Base-by-base conservation (phyloP, 2,113 vertebrate genomes). In the Hydrolagus affinis region DNA sequence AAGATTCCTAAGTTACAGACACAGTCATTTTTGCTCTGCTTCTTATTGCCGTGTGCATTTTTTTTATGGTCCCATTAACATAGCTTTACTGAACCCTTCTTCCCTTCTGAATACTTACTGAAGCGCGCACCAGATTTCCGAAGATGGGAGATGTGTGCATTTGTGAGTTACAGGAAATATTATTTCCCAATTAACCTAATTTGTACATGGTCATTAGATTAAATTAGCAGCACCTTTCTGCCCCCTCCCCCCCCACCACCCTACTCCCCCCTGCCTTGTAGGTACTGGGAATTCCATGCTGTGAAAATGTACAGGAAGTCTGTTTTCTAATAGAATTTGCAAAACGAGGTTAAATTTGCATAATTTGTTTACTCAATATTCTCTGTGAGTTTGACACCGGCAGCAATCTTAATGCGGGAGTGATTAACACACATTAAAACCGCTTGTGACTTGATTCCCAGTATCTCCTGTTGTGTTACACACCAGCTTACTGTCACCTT, bases 351-450 rank as follows among this genome's bases (percentile, higher is more conserved):
- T 64, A 64, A 28, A 0, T 62, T 80, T 25, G 14, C 25, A 30
- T 80, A 64, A 80, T 8, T 30, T 64, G 28, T 64, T 80, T 80
- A 60, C 17, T 64, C 7, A 80, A 80, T 28, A 14, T 80, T 80
- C 25, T 80, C 77, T 56, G 59, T 44, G 44, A 80, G 60, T 62
- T 64, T 80, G 28, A 21, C 64, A 80, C 25, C 60, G 77, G 28
- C 8, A 44, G 14, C 77, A 80, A 80, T 44, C 23, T 62, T 59
- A 64, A 8, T 8, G 77, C 64, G 62, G 15, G 60, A 80, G 59
- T 64, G 60, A 80, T 64, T 80, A 80, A 80, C 64, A 12, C 57
- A 80, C 57, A 30, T 25, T 60, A 64, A 80, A 80, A 25, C 30
- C 64, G 59, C 25, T 64, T 28, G 60, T 19, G 6, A 44, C 44